These are phyloP conservation scores for Brenthis ino DNA, from an alignment of 2,888 invertebrate genomes.

Conservation along the genomic window DNA sequence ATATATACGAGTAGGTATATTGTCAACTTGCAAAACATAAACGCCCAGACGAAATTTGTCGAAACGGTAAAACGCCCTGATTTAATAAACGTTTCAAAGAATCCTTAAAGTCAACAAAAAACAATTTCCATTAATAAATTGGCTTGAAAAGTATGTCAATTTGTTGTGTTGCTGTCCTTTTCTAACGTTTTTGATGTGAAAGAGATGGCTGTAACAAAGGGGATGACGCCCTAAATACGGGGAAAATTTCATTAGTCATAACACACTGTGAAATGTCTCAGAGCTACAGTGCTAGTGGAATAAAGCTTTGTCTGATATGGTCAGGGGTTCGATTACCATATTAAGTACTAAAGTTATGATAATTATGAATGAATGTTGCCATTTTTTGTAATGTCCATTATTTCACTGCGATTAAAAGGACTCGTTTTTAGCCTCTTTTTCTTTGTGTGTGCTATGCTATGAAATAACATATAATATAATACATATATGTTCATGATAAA, in stretches of 20 bases:
- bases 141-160: slow-evolving; percentile 14
- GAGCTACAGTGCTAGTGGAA: not conserved
- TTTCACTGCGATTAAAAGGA: too few relatives aligned
- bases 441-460: too few relatives aligned
- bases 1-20: too few relatives aligned
- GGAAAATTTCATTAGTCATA: slow-evolving; percentile 26
- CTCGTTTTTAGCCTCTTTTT: too few relatives aligned
- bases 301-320: not conserved
- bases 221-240: slow-evolving; percentile 8
- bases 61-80: slow-evolving; percentile 6
- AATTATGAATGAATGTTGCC: too few relatives aligned
- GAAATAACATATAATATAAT: too few relatives aligned
- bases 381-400: too few relatives aligned
- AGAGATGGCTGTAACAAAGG: slow-evolving; percentile 11
- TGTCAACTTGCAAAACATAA: not conserved
- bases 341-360: too few relatives aligned
- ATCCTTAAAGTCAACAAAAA: slow-evolving; percentile 2
- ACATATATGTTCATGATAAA: too few relatives aligned
- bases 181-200: slow-evolving; percentile 1
- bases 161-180: slow-evolving; percentile 9
- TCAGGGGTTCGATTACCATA: not conserved
- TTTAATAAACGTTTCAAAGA: slow-evolving; percentile 8
- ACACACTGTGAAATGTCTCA: not conserved
- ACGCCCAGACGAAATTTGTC: not conserved
- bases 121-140: slow-evolving; percentile 14